These are phyloP conservation scores for Anguilla obscura DNA, from an alignment of 2,797 vertebrate species.

Conservation along the genomic window DNA sequence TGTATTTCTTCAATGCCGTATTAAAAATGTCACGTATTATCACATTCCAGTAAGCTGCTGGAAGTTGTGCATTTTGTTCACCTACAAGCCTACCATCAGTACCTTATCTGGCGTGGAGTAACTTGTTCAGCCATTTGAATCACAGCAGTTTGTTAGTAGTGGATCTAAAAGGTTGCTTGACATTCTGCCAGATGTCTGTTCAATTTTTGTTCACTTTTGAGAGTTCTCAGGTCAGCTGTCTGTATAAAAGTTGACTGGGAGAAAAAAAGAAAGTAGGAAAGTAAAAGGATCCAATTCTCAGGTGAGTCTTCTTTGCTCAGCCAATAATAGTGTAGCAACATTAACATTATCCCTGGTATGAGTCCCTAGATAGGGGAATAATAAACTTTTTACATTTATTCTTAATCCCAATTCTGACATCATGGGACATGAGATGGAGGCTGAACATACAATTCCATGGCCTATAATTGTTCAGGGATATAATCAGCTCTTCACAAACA, in stretches of 20 bases:
- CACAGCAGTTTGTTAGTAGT: slow-evolving; percentile 1
- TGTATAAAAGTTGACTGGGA: not conserved
- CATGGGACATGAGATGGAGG: not conserved
- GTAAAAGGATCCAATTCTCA: not conserved
- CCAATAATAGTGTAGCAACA: not conserved
- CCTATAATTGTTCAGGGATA: not conserved
- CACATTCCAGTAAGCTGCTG: not conserved
- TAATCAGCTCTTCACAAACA: not conserved
- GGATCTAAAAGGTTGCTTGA: slow-evolving; percentile 16
- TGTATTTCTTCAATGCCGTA: not conserved
- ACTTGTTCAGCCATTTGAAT: not conserved
- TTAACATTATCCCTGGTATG: not conserved
- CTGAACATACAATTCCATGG: not conserved
- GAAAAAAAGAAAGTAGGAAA: not conserved
- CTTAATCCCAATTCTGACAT: not conserved
- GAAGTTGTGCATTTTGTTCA: not conserved
- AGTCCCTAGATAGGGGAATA: not conserved
- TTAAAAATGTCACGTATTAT: not conserved
- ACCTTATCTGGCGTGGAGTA: not conserved
- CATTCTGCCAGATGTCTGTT: not conserved
- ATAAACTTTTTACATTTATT: not conserved
- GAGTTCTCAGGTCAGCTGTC: not conserved
- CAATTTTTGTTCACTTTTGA: not conserved
- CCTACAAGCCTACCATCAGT: not conserved
- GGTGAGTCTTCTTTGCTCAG: not conserved